Percentiles rank a stretch among this genome's conserved stretches.
Evolutionary conservation across 1,140 invertebrate genomes (phyloP).

Genomic region (Drosophila santomea): DNA sequence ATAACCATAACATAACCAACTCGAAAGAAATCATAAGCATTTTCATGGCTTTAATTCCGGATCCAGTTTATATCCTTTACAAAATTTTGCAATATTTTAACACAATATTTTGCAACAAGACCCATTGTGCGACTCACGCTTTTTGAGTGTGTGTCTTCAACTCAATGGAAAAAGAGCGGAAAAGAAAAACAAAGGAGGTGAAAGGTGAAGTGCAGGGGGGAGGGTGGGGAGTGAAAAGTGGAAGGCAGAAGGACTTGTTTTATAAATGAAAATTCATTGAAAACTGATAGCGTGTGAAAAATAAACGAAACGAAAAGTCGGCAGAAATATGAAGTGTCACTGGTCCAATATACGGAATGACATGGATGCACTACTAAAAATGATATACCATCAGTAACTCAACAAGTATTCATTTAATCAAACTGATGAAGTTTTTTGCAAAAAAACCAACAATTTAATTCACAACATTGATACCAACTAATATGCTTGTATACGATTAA

Average conservation of each 20-base stretch:
- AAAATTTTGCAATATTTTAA: not conserved
- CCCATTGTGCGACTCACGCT: slow-evolving; percentile 21
- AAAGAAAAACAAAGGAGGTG: slow-evolving; percentile 24
- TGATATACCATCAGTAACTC: not conserved
- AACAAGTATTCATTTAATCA: not conserved
- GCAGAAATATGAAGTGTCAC: slow-evolving; percentile 56
- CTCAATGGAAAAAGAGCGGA: slow-evolving; percentile 21
- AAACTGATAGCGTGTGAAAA: slow-evolving; percentile 80
- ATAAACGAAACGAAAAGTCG: slow-evolving; percentile 70
- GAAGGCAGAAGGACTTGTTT: slow-evolving; percentile 31
- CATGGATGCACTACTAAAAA: slow-evolving; percentile 19
- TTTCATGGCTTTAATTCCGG: too few species aligned
- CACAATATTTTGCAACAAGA: not conserved
- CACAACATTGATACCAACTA: too few species aligned
- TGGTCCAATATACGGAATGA: slow-evolving; percentile 32
- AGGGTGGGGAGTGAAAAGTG: not conserved
- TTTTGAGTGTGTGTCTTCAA: slow-evolving; percentile 45
- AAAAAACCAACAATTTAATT: too few species aligned
- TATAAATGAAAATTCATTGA: slow-evolving; percentile 79
- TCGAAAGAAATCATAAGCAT: too few species aligned
- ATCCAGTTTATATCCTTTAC: too few species aligned
- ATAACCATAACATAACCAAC: too few species aligned
- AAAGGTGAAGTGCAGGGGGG: slow-evolving; percentile 20
- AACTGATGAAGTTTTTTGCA: too few species aligned
- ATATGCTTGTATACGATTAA: too few species aligned